phyloP scores from a whole-genome alignment of 2,888 invertebrate species.

The Kuschelorhynchus macadamiae region DNA sequence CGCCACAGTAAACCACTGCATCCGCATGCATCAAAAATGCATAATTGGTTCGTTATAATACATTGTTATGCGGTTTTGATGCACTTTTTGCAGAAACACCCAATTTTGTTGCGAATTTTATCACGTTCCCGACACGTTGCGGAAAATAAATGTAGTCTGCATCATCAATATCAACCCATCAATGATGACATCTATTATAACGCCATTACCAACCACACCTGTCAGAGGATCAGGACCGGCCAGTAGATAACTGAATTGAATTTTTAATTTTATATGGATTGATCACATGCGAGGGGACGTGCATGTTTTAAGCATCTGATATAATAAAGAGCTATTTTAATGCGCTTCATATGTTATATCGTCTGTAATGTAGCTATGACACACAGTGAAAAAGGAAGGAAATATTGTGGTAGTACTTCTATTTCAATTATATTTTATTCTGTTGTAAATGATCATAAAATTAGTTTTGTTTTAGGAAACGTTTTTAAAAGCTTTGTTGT shows the following conservation, averaged over 20 bases:
- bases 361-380: too few relatives aligned
- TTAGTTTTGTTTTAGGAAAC: too few relatives aligned
- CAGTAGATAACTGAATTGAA: constrained; percentile 63
- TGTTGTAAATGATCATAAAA: too few relatives aligned
- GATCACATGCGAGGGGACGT: constrained; percentile 35
- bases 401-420: too few relatives aligned
- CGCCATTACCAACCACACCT: constrained; percentile 66
- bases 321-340: too few relatives aligned
- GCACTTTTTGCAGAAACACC: not conserved
- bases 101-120: constrained; percentile 26
- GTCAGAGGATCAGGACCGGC: constrained; percentile 60
- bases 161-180: constrained; percentile 67
- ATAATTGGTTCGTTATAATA: not conserved
- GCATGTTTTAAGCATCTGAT: too few relatives aligned
- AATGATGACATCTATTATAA: constrained; percentile 67
- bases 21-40: not conserved
- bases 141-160: constrained; percentile 51
- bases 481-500: too few relatives aligned
- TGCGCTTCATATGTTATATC: too few relatives aligned
- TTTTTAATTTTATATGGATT: constrained; percentile 64
- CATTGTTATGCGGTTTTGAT: not conserved
- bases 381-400: too few relatives aligned
- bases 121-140: constrained; percentile 37
- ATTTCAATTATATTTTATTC: too few relatives aligned
- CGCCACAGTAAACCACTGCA: too few relatives aligned